Percentiles rank a stretch among this genome's conserved stretches.
Conservation (phyloP, 2,113 vertebrate species). For the Pollimyrus isidori region DNA sequence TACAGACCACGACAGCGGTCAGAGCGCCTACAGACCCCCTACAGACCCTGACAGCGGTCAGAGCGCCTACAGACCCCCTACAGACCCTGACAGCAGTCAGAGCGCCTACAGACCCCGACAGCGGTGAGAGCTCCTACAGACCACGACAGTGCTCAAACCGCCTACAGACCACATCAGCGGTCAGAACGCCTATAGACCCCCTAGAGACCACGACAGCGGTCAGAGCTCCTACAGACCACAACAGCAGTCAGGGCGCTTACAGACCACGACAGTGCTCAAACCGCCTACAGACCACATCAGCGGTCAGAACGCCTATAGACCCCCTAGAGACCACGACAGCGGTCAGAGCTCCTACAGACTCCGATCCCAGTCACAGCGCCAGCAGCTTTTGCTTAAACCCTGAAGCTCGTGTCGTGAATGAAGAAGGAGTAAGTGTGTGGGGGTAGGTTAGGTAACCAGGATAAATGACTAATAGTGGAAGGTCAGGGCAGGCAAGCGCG, state of each 20-base stretch:
- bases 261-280: no score
- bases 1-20: no score
- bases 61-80: no score
- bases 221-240: not conserved
- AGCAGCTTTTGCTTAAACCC: not conserved
- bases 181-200: no score
- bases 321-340: no score
- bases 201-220: not conserved
- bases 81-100: no score
- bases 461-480: not conserved
- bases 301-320: no score
- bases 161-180: no score
- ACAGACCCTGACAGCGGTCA: not conserved
- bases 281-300: fast-evolving
- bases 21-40: not conserved
- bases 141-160: no score
- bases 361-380: no score
- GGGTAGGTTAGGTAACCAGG: not conserved
- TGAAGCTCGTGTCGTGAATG: not conserved
- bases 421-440: not conserved
- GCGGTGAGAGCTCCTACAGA: not conserved
- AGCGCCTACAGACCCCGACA: not conserved
- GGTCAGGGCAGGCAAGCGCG: not conserved
- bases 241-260: not conserved
- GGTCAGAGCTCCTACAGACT: no score